Base-by-base conservation (phyloP, 2,888 invertebrate species). In the Heliconius sara region DNA sequence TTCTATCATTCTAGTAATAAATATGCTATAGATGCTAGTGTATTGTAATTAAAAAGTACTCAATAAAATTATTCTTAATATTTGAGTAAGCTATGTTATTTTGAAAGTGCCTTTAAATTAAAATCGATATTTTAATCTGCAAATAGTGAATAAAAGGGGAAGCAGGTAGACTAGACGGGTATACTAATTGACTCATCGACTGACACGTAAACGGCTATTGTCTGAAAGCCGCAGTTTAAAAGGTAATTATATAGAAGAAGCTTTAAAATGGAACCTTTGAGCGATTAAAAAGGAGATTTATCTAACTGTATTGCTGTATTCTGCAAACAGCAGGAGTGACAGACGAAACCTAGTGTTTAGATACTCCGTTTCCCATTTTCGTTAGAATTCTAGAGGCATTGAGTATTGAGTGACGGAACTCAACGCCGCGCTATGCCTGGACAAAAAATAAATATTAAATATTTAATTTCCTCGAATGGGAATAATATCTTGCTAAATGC, bases 161-260 rank as follows among this genome's bases (percentile, higher is more conserved):
- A 70, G 25, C n/a, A n/a, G n/a, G n/a, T 68, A n/a, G 12, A 68
- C 39, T 68, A n/a, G 12, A 68, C 39, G n/a, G 25, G 68, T 43
- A 70, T 25, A n/a, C 39, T 70, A 70, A 70, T 43, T 70, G 68
- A 43, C 68, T 43, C 25, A 70, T 25, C 43, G 68, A 70, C 43
- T 70, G 68, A 43, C 68, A 68, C 43, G n/a, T 68, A 25, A 70
- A 70, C 68, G 43, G 16, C n/a, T 39, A 39, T 16, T 70, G 43
- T 70, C n/a, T 70, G 25, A 43, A 43, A 43, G 43, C 68, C 25
- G 16, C 67, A 34, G 67, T 39, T 22, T n/a, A 25, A 43, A 39
- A 43, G 68, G 68, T 70, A 70, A 25, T 70, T 67, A 67, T 34
- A 22, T 34, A 39, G 10, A 34, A 34, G 34, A 30, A 16, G 7